Conservation (phyloP, 2,888 invertebrate genomes). For the Nycteola revayana region DNA sequence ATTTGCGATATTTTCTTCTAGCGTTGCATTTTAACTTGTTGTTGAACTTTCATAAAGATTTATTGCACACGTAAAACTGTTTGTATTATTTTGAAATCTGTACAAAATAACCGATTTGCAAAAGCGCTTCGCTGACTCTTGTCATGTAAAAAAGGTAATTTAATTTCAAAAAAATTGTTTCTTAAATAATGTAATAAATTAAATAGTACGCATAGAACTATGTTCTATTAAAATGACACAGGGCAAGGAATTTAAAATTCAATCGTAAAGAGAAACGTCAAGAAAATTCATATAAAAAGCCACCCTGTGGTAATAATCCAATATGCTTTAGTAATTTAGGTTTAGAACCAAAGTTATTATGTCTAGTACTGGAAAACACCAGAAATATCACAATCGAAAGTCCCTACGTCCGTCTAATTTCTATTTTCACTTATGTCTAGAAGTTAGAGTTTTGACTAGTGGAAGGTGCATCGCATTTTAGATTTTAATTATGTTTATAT, state of each 20-base stretch:
- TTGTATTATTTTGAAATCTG: conserved; percentile 9
- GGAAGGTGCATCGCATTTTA: conserved; percentile 17
- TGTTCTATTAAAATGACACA: conserved; percentile 25
- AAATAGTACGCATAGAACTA: conserved; percentile 26
- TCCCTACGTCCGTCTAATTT: conserved; percentile 28
- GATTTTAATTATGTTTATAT: too few species aligned
- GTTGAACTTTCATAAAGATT: conserved; percentile 26
- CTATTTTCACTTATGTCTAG: conserved; percentile 35
- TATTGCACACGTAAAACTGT: conserved; percentile 4
- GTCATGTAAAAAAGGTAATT: conserved; percentile 4
- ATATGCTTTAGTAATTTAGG: conserved; percentile 33
- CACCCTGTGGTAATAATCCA: conserved; percentile 33
- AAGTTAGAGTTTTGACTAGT: conserved; percentile 42
- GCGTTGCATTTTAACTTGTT: conserved; percentile 18
- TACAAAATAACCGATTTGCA: conserved; percentile 19
- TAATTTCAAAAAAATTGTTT: conserved; percentile 13
- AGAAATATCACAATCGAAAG: conserved; percentile 52
- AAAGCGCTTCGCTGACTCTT: conserved; percentile 24
- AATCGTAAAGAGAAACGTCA: conserved; percentile 4
- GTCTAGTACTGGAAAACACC: conserved; percentile 42
- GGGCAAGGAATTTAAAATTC: conserved; percentile 17
- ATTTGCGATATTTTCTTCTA: conserved; percentile 21
- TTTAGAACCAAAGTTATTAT: conserved; percentile 51
- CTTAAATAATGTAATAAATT: conserved; percentile 14
- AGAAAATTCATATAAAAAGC: conserved; percentile 21